Percentiles rank a stretch among this genome's conserved stretches.
Conservation (phyloP, 2,888 invertebrate genomes). For the Dicycla oo region DNA sequence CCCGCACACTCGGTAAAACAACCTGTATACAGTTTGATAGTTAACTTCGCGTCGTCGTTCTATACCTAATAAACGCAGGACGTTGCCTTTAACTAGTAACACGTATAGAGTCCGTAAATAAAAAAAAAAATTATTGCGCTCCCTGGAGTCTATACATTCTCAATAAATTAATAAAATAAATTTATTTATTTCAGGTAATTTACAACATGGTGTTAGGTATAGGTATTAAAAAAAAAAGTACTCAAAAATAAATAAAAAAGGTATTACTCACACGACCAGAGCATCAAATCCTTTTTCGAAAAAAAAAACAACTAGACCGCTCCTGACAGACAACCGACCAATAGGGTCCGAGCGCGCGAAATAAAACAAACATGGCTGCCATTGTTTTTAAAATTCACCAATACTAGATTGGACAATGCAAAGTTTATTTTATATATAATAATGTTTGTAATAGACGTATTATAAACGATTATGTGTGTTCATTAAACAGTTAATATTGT, state of each 20-base stretch:
- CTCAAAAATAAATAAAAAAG: not conserved
- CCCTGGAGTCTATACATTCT: not conserved
- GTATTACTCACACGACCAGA: conserved; percentile 6
- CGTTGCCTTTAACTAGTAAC: too few species aligned
- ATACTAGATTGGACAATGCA: conserved; percentile 62
- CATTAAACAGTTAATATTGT: conserved; percentile 35
- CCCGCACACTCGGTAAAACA: not conserved
- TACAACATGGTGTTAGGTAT: too few species aligned
- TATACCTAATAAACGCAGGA: too few species aligned
- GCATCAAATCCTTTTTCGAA: not conserved
- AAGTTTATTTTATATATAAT: conserved; percentile 64
- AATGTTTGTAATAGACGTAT: conserved; percentile 61
- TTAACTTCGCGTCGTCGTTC: not conserved
- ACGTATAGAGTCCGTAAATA: too few species aligned
- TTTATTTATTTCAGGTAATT: too few species aligned
- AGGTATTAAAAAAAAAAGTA: not conserved
- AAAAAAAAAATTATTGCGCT: too few species aligned
- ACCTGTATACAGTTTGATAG: not conserved
- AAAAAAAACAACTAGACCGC: conserved; percentile 25
- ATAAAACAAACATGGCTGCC: conserved; percentile 63
- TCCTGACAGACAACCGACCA: conserved; percentile 61
- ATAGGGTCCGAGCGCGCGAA: conserved; percentile 67
- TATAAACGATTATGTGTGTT: conserved; percentile 66
- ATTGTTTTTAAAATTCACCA: conserved; percentile 65
- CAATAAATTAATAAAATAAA: not conserved